Conservation (phyloP, 1,140 invertebrate species). For the Mamestra configurata region DNA sequence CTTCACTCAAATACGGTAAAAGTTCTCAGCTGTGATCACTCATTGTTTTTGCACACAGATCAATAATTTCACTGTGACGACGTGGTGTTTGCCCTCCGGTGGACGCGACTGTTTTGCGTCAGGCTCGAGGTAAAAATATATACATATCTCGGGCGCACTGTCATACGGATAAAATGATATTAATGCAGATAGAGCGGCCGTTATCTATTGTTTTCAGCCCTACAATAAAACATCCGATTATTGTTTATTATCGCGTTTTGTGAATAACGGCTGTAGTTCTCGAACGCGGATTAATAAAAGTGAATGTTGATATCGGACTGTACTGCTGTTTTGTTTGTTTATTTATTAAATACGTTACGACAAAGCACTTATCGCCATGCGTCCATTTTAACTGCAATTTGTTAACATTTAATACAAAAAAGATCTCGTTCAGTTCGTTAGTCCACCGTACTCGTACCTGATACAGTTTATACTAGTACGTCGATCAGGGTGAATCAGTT, state of each 20-base stretch:
- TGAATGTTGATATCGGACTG: not conserved
- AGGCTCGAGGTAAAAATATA: conserved; percentile 15
- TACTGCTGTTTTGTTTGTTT: too few relatives aligned
- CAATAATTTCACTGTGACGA: conserved; percentile 5
- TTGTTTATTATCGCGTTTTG: conserved; percentile 27
- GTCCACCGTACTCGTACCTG: too few relatives aligned
- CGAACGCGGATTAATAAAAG: not conserved
- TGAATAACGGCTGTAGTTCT: conserved; percentile 11
- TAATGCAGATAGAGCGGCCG: conserved; percentile 29
- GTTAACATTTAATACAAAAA: too few relatives aligned
- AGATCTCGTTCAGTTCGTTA: too few relatives aligned
- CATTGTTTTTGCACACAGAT: conserved; percentile 9
- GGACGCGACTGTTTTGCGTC: conserved; percentile 30
- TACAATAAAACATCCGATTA: conserved; percentile 39
- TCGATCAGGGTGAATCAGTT: too few relatives aligned
- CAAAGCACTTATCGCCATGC: too few relatives aligned
- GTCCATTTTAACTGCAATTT: too few relatives aligned
- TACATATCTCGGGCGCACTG: conserved; percentile 29
- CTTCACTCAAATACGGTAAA: not conserved
- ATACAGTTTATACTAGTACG: too few relatives aligned
- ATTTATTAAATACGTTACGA: too few relatives aligned
- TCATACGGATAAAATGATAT: conserved; percentile 37
- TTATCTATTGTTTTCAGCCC: conserved; percentile 37
- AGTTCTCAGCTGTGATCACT: not conserved
- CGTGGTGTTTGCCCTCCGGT: not conserved